Percentiles rank a stretch among this genome's conserved stretches.
These are phyloP conservation scores for Cephus sareptanus DNA, from an alignment of 2,888 invertebrate genomes.

Conservation along the genomic window DNA sequence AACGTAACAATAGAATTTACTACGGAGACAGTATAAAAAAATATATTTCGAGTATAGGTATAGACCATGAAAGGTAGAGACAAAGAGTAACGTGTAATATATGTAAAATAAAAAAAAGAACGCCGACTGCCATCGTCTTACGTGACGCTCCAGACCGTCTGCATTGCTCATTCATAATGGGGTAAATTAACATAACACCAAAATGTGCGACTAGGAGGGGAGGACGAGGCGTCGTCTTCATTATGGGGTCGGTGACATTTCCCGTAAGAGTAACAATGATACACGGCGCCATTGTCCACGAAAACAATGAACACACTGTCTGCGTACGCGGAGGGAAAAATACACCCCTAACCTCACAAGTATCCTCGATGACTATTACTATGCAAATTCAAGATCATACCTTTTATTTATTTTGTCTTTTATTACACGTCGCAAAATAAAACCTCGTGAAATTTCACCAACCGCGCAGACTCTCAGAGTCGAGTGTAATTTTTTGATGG, in stretches of 20 bases:
- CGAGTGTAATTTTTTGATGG: not conserved
- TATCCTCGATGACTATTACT: not conserved
- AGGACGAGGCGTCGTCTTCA: conserved; percentile 23
- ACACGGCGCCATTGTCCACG: conserved; percentile 46
- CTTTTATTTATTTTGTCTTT: not conserved
- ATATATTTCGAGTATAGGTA: not conserved
- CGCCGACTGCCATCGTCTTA: not conserved
- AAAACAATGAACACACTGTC: conserved; percentile 40
- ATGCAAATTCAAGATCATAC: not conserved
- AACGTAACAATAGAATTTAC: not conserved
- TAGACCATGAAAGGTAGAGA: not conserved
- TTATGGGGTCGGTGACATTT: conserved; percentile 22
- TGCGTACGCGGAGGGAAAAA: conserved; percentile 7
- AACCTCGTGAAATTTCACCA: not conserved
- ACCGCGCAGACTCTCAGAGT: not conserved
- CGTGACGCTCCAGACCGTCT: not conserved
- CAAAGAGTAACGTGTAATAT: not conserved
- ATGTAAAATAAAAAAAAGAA: not conserved
- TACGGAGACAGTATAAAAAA: not conserved
- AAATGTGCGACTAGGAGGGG: conserved; percentile 8
- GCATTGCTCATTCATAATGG: not conserved
- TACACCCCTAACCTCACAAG: not conserved
- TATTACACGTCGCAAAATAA: not conserved
- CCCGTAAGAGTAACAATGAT: conserved; percentile 45
- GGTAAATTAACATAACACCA: conserved; percentile 19